phyloP scores from a whole-genome alignment of 2,113 vertebrate species.

The Limnothrissa miodon region DNA sequence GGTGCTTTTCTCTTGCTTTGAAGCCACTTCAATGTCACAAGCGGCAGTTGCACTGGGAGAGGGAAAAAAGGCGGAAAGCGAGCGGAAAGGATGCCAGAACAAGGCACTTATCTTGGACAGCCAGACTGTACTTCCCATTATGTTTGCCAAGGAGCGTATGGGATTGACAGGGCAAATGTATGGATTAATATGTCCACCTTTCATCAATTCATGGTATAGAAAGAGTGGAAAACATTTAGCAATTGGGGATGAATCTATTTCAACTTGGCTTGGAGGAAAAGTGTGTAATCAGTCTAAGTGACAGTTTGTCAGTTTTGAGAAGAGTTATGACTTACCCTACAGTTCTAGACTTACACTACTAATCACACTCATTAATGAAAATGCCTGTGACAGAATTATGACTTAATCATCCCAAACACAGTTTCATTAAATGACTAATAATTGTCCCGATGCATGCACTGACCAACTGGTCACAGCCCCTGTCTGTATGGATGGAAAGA shows the following conservation, averaged over 20 bases:
- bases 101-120: slow-evolving; percentile 39
- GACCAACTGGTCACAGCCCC: neutral
- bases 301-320: neutral
- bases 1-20: slow-evolving; percentile 36
- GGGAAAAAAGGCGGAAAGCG: slow-evolving; percentile 11
- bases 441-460: neutral
- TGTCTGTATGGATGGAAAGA: neutral
- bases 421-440: neutral
- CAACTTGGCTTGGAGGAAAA: slow-evolving; percentile 27
- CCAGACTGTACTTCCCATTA: slow-evolving; percentile 29
- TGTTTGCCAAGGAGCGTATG: slow-evolving; percentile 25
- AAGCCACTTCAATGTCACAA: slow-evolving; percentile 40
- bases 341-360: too few species aligned
- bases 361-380: neutral
- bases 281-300: slow-evolving; percentile 40
- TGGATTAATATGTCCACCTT: slow-evolving; percentile 2
- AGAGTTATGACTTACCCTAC: neutral
- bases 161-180: slow-evolving; percentile 29
- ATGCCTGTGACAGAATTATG: neutral
- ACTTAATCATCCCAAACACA: neutral
- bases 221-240: neutral
- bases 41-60: slow-evolving; percentile 30
- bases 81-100: slow-evolving; percentile 27
- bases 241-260: slow-evolving; percentile 31
- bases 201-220: slow-evolving; percentile 10